A percentile compares a stretch with the other conserved stretches of the same genome.
Conservation (phyloP, 2,888 invertebrate genomes). For the Drosophila demipolita region DNA sequence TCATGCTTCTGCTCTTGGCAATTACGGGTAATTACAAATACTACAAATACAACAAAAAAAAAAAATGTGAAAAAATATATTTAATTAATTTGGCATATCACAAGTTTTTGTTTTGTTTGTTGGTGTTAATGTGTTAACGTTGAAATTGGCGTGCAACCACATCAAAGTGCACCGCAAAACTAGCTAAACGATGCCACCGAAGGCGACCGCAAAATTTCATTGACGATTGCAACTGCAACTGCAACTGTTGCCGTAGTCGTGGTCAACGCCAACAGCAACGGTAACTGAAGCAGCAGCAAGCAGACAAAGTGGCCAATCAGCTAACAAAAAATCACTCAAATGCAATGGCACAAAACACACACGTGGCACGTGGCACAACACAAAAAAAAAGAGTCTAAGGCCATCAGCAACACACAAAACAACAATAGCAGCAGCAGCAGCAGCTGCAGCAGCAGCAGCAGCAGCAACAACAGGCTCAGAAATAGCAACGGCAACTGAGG, state of each 20-base stretch:
- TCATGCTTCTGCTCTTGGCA: not conserved
- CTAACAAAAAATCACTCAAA: conserved; percentile 59
- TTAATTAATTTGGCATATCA: conserved; percentile 22
- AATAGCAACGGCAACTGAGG: conserved; percentile 13
- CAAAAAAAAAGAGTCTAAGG: conserved; percentile 17
- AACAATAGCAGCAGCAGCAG: conserved; percentile 33
- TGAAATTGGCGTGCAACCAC: conserved; percentile 65
- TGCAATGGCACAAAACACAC: conserved; percentile 26
- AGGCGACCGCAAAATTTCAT: conserved; percentile 36
- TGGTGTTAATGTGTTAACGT: conserved; percentile 19
- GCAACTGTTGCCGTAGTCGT: conserved; percentile 36
- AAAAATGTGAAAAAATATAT: not conserved
- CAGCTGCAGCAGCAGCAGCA: conserved; percentile 5
- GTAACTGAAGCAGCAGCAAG: conserved; percentile 5
- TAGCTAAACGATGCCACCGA: conserved; percentile 55
- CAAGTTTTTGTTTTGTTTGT: conserved; percentile 10
- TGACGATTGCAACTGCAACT: conserved; percentile 30
- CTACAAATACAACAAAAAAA: not conserved
- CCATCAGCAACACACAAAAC: conserved; percentile 6
- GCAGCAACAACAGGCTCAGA: conserved; percentile 10
- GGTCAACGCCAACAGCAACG: conserved; percentile 12
- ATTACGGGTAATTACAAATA: not conserved
- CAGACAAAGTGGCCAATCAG: conserved; percentile 54
- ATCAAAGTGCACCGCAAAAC: conserved; percentile 69
- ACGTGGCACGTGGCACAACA: conserved; percentile 33